phyloP scores from a whole-genome alignment of 2,888 invertebrate species.

The Luperina testacea region DNA sequence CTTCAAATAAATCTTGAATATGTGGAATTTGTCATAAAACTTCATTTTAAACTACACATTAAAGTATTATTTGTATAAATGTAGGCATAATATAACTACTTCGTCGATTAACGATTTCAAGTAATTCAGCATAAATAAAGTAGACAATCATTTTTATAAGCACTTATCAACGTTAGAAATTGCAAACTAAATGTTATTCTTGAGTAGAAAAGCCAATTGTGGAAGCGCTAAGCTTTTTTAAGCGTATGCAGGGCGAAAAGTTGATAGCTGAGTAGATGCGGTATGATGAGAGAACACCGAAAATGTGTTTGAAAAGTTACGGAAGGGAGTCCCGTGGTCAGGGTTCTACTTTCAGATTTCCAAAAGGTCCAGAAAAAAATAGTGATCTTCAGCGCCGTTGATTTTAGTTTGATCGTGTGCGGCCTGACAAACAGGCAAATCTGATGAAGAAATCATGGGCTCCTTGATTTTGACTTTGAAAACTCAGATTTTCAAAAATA shows the following conservation, averaged over 20 bases:
- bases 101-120: background rate
- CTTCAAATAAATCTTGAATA: conserved; percentile 5
- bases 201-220: background rate
- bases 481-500: background rate
- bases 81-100: background rate
- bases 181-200: too few species aligned
- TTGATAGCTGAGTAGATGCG: too few species aligned
- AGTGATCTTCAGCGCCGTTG: background rate
- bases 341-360: background rate
- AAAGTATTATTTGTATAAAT: background rate
- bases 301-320: background rate
- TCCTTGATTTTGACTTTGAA: background rate
- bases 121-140: background rate
- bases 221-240: background rate
- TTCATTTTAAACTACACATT: background rate
- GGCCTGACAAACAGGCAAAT: background rate
- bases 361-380: background rate
- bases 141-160: background rate
- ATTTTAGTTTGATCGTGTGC: background rate
- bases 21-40: conserved; percentile 20
- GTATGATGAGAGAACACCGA: background rate
- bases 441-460: background rate
- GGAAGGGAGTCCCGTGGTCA: too few species aligned
- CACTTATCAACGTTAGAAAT: background rate
- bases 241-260: too few species aligned